These are phyloP conservation scores for Epsilonema sp. DNA, from an alignment of 2,888 invertebrate genomes.

Conservation along the genomic window DNA sequence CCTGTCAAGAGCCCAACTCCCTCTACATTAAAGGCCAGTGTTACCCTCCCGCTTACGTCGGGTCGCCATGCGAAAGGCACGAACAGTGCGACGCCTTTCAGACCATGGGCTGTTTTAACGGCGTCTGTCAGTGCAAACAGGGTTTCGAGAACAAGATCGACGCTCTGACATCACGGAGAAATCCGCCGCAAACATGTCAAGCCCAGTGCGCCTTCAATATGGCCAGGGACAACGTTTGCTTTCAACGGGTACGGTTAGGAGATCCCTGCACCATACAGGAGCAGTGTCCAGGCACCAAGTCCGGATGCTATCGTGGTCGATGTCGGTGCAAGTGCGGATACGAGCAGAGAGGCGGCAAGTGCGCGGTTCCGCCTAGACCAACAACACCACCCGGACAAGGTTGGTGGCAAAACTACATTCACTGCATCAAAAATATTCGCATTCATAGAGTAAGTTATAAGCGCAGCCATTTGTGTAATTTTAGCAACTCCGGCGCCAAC, in stretches of 20 bases:
- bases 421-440: no score
- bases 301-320: slow-evolving; percentile 24
- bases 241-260: slow-evolving; percentile 11
- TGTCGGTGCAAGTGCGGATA: slow-evolving; percentile 16
- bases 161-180: slow-evolving; percentile 21
- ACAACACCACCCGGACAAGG: no score
- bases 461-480: no score
- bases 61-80: slow-evolving; percentile 18
- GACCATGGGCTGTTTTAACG: slow-evolving; percentile 22
- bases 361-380: neutral
- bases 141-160: slow-evolving; percentile 23
- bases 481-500: no score
- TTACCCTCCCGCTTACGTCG: slow-evolving; percentile 20
- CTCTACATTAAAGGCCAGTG: slow-evolving; percentile 2
- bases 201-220: neutral
- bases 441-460: no score
- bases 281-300: slow-evolving; percentile 23
- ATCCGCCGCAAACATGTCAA: slow-evolving; percentile 22
- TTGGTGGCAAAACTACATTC: no score
- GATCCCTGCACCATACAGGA: slow-evolving; percentile 25
- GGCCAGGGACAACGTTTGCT: neutral
- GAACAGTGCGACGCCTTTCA: slow-evolving; percentile 27
- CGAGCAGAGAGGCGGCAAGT: neutral
- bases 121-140: slow-evolving; percentile 18
- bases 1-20: neutral